Conservation (phyloP, 2,888 invertebrate genomes). For the Eristalis intricaria region DNA sequence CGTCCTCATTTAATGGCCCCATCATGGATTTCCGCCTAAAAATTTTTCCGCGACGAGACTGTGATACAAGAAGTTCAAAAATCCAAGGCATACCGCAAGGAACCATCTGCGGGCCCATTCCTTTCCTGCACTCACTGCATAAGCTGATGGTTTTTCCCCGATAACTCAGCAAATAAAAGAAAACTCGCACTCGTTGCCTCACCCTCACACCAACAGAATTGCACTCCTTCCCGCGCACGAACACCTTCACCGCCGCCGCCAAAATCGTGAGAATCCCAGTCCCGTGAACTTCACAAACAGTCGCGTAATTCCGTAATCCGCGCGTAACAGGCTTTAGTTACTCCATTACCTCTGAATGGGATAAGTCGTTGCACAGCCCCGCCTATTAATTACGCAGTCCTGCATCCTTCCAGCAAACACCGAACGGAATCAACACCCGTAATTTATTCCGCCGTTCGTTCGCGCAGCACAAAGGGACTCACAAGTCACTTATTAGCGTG, state of each 20-base stretch:
- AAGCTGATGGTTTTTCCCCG: too few species aligned
- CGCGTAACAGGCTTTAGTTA: conserved; percentile 49
- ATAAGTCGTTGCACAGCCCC: conserved; percentile 61
- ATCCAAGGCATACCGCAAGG: too few species aligned
- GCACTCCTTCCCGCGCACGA: neutral
- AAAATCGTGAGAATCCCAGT: conserved; percentile 50
- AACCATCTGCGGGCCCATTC: too few species aligned
- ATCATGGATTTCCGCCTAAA: too few species aligned
- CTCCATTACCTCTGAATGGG: conserved; percentile 49
- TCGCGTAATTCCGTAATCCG: conserved; percentile 17
- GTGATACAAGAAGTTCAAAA: too few species aligned
- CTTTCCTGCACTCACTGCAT: too few species aligned
- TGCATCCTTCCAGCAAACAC: conserved; percentile 52
- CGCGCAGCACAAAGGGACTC: conserved; percentile 17
- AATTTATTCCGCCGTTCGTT: conserved; percentile 38
- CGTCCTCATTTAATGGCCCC: too few species aligned
- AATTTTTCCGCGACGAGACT: too few species aligned
- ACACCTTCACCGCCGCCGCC: neutral
- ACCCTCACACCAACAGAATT: neutral
- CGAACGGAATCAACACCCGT: conserved; percentile 54
- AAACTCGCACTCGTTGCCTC: neutral
- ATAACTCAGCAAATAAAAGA: neutral
- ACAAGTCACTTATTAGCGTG: conserved; percentile 51
- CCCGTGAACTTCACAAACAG: conserved; percentile 40
- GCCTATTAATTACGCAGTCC: conserved; percentile 62